phyloP scores from a whole-genome alignment of 2,797 vertebrate genomes.

The Malurus splendens region DNA sequence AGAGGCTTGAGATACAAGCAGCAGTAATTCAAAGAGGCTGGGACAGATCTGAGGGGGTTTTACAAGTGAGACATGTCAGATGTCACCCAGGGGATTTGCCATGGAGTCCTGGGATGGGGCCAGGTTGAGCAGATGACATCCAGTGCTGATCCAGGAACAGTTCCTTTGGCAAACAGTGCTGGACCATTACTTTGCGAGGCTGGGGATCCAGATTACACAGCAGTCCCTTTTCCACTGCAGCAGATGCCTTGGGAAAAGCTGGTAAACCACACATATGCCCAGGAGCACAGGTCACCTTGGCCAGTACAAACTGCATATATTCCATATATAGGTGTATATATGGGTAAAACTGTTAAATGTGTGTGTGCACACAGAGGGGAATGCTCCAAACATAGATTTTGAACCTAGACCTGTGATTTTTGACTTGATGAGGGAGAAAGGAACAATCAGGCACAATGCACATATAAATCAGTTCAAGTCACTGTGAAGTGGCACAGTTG shows the following conservation, averaged over 20 bases:
- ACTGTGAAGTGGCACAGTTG: neutral
- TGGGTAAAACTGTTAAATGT: neutral
- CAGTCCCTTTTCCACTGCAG: neutral
- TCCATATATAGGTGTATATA: neutral
- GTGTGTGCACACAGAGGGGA: neutral
- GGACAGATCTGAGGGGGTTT: neutral
- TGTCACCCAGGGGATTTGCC: neutral
- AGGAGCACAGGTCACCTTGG: neutral
- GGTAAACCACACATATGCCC: neutral
- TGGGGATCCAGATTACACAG: neutral
- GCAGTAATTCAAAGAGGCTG: neutral
- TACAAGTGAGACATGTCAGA: neutral
- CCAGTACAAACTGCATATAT: neutral
- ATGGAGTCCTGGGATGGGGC: neutral
- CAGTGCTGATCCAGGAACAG: neutral
- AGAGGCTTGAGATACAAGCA: neutral
- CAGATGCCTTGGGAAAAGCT: neutral
- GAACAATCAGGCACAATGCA: neutral
- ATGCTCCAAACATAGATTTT: neutral
- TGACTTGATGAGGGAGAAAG: neutral
- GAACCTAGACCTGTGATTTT: neutral
- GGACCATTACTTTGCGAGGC: neutral
- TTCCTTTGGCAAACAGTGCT: neutral
- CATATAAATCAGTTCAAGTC: neutral
- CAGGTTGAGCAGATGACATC: neutral